phyloP scores from a whole-genome alignment of 2,888 invertebrate genomes.

The Protophormia terraenovae region DNA sequence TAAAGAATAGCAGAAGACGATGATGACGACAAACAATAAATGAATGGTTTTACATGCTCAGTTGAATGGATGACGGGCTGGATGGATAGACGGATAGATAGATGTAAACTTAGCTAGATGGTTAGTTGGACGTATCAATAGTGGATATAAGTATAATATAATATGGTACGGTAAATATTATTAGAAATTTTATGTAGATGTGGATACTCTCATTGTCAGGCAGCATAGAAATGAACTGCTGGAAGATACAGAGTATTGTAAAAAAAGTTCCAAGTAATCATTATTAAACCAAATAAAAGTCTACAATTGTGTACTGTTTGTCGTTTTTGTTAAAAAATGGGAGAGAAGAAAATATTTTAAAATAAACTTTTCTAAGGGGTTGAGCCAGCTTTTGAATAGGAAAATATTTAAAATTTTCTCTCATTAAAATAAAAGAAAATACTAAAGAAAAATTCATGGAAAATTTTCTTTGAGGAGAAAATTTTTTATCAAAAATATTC shows the following conservation, averaged over 20 bases:
- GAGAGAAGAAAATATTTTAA: not conserved
- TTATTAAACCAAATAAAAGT: slow-evolving; percentile 52
- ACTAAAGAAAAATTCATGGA: too few species aligned
- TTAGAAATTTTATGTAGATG: slow-evolving; percentile 25
- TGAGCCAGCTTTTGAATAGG: not conserved
- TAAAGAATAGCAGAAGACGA: not conserved
- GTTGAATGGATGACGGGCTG: not conserved
- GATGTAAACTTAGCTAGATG: not conserved
- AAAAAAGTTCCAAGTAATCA: slow-evolving; percentile 40
- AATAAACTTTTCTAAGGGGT: not conserved
- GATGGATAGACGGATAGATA: not conserved
- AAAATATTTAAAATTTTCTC: too few species aligned
- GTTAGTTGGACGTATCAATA: slow-evolving; percentile 11
- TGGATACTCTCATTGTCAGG: not conserved
- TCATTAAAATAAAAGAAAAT: not conserved
- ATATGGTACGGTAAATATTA: slow-evolving; percentile 50
- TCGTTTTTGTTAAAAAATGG: not conserved
- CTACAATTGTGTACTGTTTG: slow-evolving; percentile 9
- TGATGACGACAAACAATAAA: slow-evolving; percentile 33
- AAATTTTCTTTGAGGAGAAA: too few species aligned
- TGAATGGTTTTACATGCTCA: slow-evolving; percentile 41
- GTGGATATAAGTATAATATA: not conserved
- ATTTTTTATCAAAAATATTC: too few species aligned
- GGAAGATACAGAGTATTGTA: not conserved
- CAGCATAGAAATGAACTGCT: not conserved